A percentile compares a stretch with the other conserved stretches of the same genome.
Evolutionary conservation across 2,888 invertebrate species (phyloP).

Genomic region (Gryllus longicercus): DNA sequence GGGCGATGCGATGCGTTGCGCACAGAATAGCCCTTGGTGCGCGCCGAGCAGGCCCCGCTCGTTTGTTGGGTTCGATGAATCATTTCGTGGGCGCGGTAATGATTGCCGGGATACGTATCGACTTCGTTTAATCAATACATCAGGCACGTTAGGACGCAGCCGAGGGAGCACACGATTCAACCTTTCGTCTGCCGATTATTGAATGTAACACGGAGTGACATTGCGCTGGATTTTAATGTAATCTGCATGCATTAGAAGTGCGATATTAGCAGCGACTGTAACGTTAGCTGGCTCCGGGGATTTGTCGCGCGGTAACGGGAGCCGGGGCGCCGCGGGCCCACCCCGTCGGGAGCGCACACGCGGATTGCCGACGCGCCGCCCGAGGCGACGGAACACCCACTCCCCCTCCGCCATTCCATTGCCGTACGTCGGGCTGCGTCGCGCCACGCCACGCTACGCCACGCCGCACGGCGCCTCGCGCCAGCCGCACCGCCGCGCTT

Average conservation of each 20-base stretch:
- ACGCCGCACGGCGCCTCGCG: no score
- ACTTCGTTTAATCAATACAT: constrained; percentile 4
- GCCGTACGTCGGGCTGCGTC: no score
- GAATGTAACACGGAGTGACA: constrained; percentile 1
- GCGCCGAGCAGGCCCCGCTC: background rate
- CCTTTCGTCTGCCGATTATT: background rate
- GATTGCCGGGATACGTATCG: background rate
- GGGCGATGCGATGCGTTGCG: background rate
- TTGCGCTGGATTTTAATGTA: background rate
- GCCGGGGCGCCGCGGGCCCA: background rate
- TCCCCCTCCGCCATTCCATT: no score
- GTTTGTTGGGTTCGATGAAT: constrained; percentile 2
- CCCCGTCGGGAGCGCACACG: constrained; percentile 20
- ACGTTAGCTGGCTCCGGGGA: background rate
- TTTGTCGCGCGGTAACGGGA: background rate
- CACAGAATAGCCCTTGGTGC: background rate
- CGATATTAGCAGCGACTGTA: background rate
- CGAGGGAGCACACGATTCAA: background rate
- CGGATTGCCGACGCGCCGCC: no score
- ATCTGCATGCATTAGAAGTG: constrained; percentile 10
- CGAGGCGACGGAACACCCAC: no score
- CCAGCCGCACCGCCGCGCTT: no score
- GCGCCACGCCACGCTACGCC: no score
- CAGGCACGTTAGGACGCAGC: background rate
- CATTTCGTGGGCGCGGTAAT: background rate